A percentile compares a stretch with the other conserved stretches of the same genome.
These are phyloP conservation scores for Paralvinella palmiformis DNA, from an alignment of 1,140 invertebrate genomes.

Conservation along the genomic window DNA sequence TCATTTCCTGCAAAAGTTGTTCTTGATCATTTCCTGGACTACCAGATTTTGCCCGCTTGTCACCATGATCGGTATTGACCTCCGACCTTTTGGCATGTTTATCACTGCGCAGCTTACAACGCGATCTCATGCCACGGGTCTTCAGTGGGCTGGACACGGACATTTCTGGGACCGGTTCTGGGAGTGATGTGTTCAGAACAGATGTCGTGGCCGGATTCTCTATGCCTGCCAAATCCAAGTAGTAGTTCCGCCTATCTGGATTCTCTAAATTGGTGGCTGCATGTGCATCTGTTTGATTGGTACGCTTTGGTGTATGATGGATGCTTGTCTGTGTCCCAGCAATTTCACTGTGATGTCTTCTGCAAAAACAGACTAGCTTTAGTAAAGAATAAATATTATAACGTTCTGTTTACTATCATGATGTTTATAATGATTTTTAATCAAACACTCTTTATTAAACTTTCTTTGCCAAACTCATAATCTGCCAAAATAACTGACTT, in stretches of 20 bases:
- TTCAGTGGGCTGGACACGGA: neutral
- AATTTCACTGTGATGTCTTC: conserved; percentile 39
- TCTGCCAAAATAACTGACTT: too few relatives aligned
- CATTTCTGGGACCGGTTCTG: conserved; percentile 5
- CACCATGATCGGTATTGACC: neutral
- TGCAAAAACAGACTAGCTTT: conserved; percentile 51
- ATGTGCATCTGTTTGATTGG: too few relatives aligned
- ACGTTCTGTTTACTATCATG: too few relatives aligned
- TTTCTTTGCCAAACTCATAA: too few relatives aligned
- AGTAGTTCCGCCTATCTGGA: conserved; percentile 48
- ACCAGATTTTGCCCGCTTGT: neutral
- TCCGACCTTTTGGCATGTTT: neutral
- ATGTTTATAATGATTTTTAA: too few relatives aligned
- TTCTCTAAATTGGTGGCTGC: too few relatives aligned
- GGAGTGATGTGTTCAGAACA: conserved; percentile 34
- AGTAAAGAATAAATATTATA: conserved; percentile 30
- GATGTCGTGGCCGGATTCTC: conserved; percentile 29
- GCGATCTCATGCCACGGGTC: neutral
- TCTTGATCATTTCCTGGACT: neutral
- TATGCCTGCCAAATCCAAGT: conserved; percentile 50
- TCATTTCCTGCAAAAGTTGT: conserved; percentile 23
- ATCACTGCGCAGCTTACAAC: neutral
- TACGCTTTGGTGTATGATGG: neutral
- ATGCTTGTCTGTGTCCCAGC: neutral
- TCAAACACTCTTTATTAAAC: too few relatives aligned